Base-by-base conservation (phyloP, 2,113 vertebrate species). In the Strigops habroptila region DNA sequence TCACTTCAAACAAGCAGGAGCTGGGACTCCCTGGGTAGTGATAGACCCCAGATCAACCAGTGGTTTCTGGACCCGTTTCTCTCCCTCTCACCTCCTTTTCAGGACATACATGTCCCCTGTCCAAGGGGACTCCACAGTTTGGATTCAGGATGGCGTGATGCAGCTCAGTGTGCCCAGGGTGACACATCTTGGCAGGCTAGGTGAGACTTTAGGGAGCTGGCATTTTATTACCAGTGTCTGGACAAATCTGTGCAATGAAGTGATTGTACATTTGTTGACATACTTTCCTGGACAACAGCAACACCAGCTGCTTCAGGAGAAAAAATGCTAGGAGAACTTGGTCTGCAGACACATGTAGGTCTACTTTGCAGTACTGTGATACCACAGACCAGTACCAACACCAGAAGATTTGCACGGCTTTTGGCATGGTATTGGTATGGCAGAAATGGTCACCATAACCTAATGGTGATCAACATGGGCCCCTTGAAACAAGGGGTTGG, bases 101-200 rank as follows among this genome's bases (percentile, higher is more conserved):
- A 0, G 71, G 33, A 14, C 12, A 4, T 2, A 22, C 6, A 1
- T 13, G 21, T 37, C 22, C 18, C 14, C 48, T 24, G n/a, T 7
- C 31, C 39, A 37, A 8, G 11, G 12, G 15, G 16, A 48, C 5
- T 12, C 52, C 3, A 2, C 33, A 74, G 74, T 9, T 27, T n/a
- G 23, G 21, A 33, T 18, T 59, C 46, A 76, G 71, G n/a, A 27
- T 24, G 35, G 53, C 3, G 2, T 27, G 49, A 68, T 37, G 52
- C 52, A 76, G 73, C 52, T 41, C 65, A 7, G 51, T 7, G 25
- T 48, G 73, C 16, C 39, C 62, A 62, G 19, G 52, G 39, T 77
- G 87, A 51, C 52, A 73, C 0, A 0, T 2, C 53, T 3, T 39
- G 64, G 49, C 25, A 60, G 48, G 68, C 12, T 87, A 88, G 39